Evolutionary conservation across 2,888 invertebrate species (phyloP).

Genomic region (Tetrapedia diversipes): DNA sequence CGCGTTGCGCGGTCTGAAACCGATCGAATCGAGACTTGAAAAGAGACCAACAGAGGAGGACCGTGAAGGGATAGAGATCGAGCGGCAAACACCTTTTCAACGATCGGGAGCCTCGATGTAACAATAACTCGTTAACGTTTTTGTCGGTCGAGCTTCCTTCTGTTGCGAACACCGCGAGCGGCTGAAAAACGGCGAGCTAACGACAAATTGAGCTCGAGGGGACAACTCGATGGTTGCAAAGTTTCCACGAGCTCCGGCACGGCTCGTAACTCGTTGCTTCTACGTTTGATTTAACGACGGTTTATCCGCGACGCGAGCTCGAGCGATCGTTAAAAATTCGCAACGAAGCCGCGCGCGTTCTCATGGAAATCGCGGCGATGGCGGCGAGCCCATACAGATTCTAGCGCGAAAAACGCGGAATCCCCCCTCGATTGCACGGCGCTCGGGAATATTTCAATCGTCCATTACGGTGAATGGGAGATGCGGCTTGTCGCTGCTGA

Average conservation of each 20-base stretch:
- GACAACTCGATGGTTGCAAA: background rate
- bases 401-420: constrained; percentile 12
- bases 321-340: too few species aligned
- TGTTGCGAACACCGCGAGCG: background rate
- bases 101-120: background rate
- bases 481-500: constrained; percentile 60
- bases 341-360: background rate
- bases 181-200: background rate
- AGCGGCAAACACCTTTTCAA: too few species aligned
- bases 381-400: too few species aligned
- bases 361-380: background rate
- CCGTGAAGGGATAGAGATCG: too few species aligned
- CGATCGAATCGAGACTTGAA: background rate
- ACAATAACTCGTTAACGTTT: constrained; percentile 23
- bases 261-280: background rate
- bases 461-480: constrained; percentile 58
- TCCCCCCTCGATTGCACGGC: constrained; percentile 28
- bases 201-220: background rate
- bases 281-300: background rate
- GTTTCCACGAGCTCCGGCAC: background rate
- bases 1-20: too few species aligned
- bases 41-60: too few species aligned
- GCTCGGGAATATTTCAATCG: constrained; percentile 56
- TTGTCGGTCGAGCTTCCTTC: background rate
- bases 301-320: background rate